Conservation (phyloP, 2,113 vertebrate genomes). For the Mesitornis unicolor region DNA sequence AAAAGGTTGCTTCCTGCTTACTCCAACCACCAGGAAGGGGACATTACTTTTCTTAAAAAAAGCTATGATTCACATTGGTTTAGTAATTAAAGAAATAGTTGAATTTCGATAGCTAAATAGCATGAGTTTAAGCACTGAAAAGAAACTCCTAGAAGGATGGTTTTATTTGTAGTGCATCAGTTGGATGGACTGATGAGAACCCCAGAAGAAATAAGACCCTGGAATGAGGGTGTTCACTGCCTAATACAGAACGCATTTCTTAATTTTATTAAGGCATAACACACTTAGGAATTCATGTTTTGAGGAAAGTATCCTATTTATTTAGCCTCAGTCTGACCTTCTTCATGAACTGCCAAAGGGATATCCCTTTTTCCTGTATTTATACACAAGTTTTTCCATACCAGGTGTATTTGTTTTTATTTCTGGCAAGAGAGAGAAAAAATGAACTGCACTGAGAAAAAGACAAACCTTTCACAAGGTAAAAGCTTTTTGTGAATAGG, state of each 20-base stretch:
- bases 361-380: slow-evolving; percentile 43
- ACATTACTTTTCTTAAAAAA: not conserved
- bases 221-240: not conserved
- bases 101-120: not conserved
- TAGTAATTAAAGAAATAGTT: not conserved
- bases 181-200: not conserved
- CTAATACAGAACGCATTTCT: not conserved
- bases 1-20: not conserved
- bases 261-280: slow-evolving; percentile 38
- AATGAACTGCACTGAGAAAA: not conserved
- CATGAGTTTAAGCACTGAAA: not conserved
- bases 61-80: not conserved
- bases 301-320: slow-evolving; percentile 5
- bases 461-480: not conserved
- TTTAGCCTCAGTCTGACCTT: slow-evolving; percentile 39
- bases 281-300: slow-evolving; percentile 4
- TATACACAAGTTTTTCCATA: slow-evolving; percentile 11
- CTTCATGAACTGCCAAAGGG: slow-evolving; percentile 18
- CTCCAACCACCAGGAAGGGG: not conserved
- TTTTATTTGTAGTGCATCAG: not conserved
- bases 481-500: not conserved
- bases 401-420: slow-evolving; percentile 45
- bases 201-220: not conserved
- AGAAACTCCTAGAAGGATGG: not conserved
- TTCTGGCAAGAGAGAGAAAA: not conserved